Percentiles rank a stretch among this genome's conserved stretches.
Conservation (phyloP, 2,113 vertebrate species). For the Fulica atra region DNA sequence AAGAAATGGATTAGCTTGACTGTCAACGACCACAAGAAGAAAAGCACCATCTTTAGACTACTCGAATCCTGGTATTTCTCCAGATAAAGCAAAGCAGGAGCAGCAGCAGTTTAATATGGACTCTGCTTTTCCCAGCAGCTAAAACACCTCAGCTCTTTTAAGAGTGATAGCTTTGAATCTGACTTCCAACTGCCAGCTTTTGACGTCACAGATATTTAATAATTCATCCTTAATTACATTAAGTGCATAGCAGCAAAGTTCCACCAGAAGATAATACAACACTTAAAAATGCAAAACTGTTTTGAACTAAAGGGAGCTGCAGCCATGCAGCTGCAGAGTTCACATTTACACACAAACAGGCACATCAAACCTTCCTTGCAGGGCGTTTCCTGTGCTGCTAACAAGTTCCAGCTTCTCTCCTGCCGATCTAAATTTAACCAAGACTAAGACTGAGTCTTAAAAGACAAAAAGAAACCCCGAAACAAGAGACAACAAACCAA, state of each 20-base stretch:
- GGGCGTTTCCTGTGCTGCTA: conserved; percentile 37
- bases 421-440: conserved; percentile 43
- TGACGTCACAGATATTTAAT: not conserved
- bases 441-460: not conserved
- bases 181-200: not conserved
- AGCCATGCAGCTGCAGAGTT: not conserved
- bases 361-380: conserved; percentile 32
- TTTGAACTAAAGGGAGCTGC: not conserved
- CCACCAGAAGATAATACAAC: not conserved
- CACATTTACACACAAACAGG: not conserved
- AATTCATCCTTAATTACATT: not conserved
- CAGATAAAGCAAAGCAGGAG: not conserved
- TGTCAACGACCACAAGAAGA: not conserved
- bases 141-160: not conserved
- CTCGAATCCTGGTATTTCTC: not conserved
- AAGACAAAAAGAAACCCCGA: not conserved
- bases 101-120: not conserved
- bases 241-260: not conserved
- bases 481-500: not conserved
- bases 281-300: not conserved
- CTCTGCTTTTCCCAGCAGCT: not conserved
- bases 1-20: not conserved
- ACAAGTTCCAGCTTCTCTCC: conserved; percentile 60
- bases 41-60: not conserved
- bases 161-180: not conserved